Conservation (phyloP, 2,888 invertebrate genomes). For the Miltochrista miniata region DNA sequence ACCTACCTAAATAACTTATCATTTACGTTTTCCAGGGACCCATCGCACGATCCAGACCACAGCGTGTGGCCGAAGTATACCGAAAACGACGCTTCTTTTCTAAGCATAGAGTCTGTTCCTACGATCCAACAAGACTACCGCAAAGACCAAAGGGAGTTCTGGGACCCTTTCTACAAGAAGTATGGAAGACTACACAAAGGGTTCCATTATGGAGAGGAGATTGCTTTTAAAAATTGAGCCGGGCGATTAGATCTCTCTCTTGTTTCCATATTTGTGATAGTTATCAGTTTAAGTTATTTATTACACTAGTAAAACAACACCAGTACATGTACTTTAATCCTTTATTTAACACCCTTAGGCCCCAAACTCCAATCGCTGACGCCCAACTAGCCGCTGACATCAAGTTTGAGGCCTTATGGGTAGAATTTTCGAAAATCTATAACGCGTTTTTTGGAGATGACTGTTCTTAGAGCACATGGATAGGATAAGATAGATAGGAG, state of each 20-base stretch:
- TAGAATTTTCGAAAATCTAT: too few species aligned
- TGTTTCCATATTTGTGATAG: neutral
- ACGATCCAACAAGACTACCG: neutral
- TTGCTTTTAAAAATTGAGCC: neutral
- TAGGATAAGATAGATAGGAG: too few species aligned
- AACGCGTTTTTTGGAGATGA: too few species aligned
- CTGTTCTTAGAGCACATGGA: too few species aligned
- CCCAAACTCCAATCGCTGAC: too few species aligned
- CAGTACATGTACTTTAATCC: too few species aligned
- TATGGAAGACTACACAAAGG: neutral
- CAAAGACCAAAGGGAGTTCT: neutral
- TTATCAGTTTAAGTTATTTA: neutral
- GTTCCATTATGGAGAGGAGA: neutral
- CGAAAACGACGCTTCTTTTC: neutral
- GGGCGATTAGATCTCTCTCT: neutral
- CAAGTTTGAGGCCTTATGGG: too few species aligned
- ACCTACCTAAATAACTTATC: too few species aligned
- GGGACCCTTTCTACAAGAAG: neutral
- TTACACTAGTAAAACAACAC: too few species aligned
- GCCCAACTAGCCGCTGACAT: too few species aligned
- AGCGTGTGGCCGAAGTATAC: neutral
- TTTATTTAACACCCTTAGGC: too few species aligned
- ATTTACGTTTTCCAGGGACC: neutral
- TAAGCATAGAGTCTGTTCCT: neutral
- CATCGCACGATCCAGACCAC: neutral